Evolutionary conservation across 2,888 invertebrate genomes (phyloP).

Genomic region (Hymenopus coronatus): DNA sequence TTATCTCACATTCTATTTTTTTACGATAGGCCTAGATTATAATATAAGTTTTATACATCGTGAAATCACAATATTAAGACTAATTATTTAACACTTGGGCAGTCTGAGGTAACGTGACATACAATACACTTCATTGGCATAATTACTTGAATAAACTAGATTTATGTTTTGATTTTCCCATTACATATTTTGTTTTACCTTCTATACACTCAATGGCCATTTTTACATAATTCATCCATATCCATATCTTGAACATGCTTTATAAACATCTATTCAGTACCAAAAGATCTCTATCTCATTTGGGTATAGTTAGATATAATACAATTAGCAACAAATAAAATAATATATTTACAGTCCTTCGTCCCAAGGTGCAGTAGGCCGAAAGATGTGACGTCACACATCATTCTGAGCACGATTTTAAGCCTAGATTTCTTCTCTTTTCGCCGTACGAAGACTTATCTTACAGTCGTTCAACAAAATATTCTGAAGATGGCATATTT

Average conservation of each 20-base stretch:
- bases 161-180: background rate
- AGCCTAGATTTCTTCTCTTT: background rate
- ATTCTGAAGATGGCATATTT: background rate
- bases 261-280: constrained; percentile 2
- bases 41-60: constrained; percentile 8
- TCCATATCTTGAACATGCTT: background rate
- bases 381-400: background rate
- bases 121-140: constrained; percentile 24
- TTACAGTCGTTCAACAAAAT: background rate
- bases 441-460: background rate
- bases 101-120: constrained; percentile 28
- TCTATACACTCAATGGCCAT: constrained; percentile 4
- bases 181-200: background rate
- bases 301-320: background rate
- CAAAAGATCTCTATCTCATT: background rate
- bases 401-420: background rate
- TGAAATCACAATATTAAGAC: constrained; percentile 3
- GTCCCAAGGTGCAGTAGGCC: background rate
- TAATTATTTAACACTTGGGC: constrained; percentile 20
- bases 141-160: background rate
- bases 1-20: background rate
- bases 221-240: background rate
- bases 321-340: constrained; percentile 12
- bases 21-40: constrained; percentile 24
- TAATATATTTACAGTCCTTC: background rate